Evolutionary conservation across 2,113 vertebrate species (phyloP).

Genomic region (Nicator chloris): DNA sequence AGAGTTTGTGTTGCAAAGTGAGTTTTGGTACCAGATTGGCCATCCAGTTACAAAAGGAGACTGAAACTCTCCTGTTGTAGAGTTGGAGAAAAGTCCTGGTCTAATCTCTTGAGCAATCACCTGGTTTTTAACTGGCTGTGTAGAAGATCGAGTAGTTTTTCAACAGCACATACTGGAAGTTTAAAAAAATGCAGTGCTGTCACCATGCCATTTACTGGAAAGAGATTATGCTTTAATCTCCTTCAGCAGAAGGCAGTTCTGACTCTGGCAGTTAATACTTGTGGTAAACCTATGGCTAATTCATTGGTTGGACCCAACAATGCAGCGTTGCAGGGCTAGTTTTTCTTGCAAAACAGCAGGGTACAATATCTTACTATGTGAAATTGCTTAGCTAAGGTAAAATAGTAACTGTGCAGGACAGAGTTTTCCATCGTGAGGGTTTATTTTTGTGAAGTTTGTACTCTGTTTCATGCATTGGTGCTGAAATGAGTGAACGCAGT

Average conservation of each 20-base stretch:
- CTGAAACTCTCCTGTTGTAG: neutral
- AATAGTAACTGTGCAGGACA: neutral
- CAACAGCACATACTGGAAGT: neutral
- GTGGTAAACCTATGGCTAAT: neutral
- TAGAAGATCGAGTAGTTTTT: neutral
- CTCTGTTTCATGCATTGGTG: neutral
- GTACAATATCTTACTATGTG: neutral
- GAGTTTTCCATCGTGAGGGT: neutral
- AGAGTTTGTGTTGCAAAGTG: neutral
- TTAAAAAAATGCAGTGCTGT: neutral
- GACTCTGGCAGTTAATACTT: neutral
- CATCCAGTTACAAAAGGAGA: neutral
- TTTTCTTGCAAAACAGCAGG: neutral
- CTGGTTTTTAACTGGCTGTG: neutral
- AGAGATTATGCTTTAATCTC: conserved; percentile 12
- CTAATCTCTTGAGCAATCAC: neutral
- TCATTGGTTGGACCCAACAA: neutral
- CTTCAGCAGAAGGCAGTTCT: neutral
- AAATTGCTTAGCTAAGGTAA: neutral
- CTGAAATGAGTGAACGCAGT: neutral
- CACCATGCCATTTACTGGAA: conserved; percentile 20
- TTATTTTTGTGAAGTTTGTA: neutral
- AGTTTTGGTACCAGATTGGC: neutral
- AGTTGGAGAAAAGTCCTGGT: neutral
- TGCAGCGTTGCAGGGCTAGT: neutral